phyloP scores from a whole-genome alignment of 2,888 invertebrate genomes.

The Pammene aurita region DNA sequence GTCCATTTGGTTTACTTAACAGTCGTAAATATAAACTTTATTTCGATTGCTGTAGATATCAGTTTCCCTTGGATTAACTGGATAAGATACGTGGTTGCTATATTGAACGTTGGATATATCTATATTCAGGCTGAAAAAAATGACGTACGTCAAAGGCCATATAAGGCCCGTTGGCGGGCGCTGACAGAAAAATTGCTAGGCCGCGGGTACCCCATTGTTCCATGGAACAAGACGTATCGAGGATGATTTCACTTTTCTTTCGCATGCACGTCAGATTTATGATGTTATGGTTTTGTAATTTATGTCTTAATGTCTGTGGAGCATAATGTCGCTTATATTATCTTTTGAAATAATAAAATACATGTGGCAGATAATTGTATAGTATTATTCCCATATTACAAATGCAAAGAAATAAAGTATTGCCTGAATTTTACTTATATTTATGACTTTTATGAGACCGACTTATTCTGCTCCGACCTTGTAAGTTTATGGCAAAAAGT shows the following conservation, averaged over 20 bases:
- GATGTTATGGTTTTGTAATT: constrained; percentile 48
- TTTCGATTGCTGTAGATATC: neutral
- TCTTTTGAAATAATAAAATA: neutral
- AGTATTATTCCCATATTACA: constrained; percentile 1
- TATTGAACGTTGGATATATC: constrained; percentile 45
- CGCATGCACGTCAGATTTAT: constrained; percentile 47
- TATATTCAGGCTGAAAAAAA: constrained; percentile 66
- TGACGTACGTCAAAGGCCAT: constrained; percentile 67
- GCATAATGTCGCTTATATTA: neutral
- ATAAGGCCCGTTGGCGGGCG: constrained; percentile 58
- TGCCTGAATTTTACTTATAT: neutral
- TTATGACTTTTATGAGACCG: too few species aligned
- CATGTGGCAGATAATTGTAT: constrained; percentile 4
- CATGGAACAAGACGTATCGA: constrained; percentile 60
- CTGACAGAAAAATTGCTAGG: constrained; percentile 69
- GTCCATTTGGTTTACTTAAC: neutral
- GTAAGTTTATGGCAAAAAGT: too few species aligned
- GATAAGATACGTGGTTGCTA: constrained; percentile 2
- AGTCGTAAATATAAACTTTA: constrained; percentile 18
- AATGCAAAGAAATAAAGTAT: neutral
- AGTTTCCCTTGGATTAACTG: neutral
- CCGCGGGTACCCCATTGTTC: constrained; percentile 61
- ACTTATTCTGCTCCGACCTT: too few species aligned
- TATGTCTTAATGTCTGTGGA: constrained; percentile 29
- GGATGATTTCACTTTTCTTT: constrained; percentile 55